phyloP scores from a whole-genome alignment of 1,140 invertebrate genomes.

The Helicoverpa armigera region DNA sequence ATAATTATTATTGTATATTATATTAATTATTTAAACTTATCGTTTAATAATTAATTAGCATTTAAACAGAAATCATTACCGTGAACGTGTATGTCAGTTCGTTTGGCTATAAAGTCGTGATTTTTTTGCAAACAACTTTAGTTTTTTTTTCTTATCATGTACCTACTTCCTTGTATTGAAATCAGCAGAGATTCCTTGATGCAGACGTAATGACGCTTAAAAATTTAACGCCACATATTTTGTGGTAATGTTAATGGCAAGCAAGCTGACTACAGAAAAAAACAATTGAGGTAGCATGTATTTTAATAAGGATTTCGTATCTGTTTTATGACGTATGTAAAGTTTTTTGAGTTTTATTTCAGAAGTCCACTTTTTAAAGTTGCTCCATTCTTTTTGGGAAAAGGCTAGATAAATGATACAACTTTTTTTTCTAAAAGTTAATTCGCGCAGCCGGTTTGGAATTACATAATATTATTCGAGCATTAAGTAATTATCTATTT shows the following conservation, averaged over 20 bases:
- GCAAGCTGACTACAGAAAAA: not conserved
- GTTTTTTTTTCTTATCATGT: not conserved
- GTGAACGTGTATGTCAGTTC: not conserved
- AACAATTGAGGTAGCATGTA: not conserved
- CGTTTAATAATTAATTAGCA: too few species aligned
- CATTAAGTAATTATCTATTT: too few species aligned
- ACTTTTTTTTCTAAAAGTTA: too few species aligned
- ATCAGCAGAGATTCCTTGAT: not conserved
- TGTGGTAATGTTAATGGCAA: not conserved
- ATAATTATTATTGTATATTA: too few species aligned
- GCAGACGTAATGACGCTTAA: conserved; percentile 1
- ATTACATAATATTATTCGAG: too few species aligned
- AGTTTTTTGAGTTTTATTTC: not conserved
- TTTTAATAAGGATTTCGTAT: not conserved
- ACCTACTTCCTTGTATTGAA: conserved; percentile 3
- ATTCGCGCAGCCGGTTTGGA: too few species aligned
- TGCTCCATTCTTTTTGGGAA: too few species aligned
- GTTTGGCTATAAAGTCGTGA: not conserved
- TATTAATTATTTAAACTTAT: too few species aligned
- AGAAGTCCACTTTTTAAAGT: not conserved
- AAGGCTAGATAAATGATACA: too few species aligned
- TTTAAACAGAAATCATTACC: too few species aligned
- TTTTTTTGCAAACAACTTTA: not conserved
- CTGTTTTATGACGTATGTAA: not conserved
- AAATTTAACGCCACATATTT: conserved; percentile 3